Evolutionary conservation across 1,140 invertebrate species (phyloP).

Genomic region (Augochlora pura): DNA sequence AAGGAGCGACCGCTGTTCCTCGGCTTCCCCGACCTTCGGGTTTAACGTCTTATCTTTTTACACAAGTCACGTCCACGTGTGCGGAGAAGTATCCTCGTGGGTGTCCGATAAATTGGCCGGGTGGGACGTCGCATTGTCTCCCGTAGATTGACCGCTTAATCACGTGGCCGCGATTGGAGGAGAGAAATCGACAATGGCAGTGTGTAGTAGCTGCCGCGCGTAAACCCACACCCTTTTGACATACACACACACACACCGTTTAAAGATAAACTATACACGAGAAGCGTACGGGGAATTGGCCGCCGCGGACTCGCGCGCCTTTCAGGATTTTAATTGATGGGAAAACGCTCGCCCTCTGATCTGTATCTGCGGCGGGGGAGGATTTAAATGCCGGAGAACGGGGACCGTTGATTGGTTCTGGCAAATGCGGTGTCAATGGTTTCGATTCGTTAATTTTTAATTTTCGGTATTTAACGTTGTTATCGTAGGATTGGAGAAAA

Average conservation of each 20-base stretch:
- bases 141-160: slow-evolving; percentile 74
- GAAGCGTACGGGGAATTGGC: neutral
- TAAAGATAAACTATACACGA: neutral
- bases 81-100: slow-evolving; percentile 67
- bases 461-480: too few species aligned
- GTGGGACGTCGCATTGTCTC: slow-evolving; percentile 74
- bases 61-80: slow-evolving; percentile 47
- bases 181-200: slow-evolving; percentile 52
- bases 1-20: too few species aligned
- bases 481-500: too few species aligned
- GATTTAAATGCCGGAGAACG: too few species aligned
- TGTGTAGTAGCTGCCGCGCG: slow-evolving; percentile 21
- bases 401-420: too few species aligned
- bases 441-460: too few species aligned
- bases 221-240: slow-evolving; percentile 30
- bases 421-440: too few species aligned
- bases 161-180: slow-evolving; percentile 65
- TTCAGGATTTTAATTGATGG: neutral
- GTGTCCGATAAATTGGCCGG: slow-evolving; percentile 76
- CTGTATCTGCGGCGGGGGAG: neutral
- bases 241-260: neutral
- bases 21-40: slow-evolving; percentile 52
- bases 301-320: neutral
- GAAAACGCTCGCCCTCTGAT: neutral
- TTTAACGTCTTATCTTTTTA: slow-evolving; percentile 59